Evolutionary conservation across 2,797 vertebrate genomes (phyloP), one percentile per base, ranked within the genome.

Genomic region (Crocodylus rhombifer): DNA sequence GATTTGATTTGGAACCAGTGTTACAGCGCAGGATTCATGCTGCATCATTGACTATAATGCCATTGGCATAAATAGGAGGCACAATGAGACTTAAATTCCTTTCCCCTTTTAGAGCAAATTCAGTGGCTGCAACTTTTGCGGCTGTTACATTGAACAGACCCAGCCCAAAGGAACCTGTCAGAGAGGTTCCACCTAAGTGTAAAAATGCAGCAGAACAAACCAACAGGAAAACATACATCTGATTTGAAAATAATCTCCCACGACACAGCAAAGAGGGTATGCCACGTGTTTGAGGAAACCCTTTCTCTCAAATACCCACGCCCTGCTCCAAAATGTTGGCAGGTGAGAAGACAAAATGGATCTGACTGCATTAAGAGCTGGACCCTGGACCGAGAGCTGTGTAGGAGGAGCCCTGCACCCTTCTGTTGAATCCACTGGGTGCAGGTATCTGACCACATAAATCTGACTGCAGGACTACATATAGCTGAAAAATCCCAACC

Each of bases 161-260:
- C 16, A 33, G 58, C 58, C 58, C 6, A 4, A 36, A 6, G 60
- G 26, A 12, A 11, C 25, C 58, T 51, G 60, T 51, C 60, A 42
- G 8, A 28, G 51, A 25, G 67, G 33, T 23, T 6, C 23, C 21
- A 42, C 36, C 23, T 42, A 21, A 51, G 69, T 36, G 51, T 14
- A 14, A 73, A 51, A 51, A 73, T 42, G 51, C 69, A 25, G 23
- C 14, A 51, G 51, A 73, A 73, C 36, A 73, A 16, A 73, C 23
- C 69, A 62, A 77, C 91, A 81, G 60, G 36, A 85, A 92, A 93
- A 74, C 28, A 36, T 84, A 95, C 42, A 36, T 17, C 65, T 79
- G 28, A 60, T 51, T 78, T 87, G 7, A 21, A 84, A 89, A 62
- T 76, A 21, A 57, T 3, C 42, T 60, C 14, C 16, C 82, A 64